Percentiles rank a stretch among this genome's conserved stretches.
Evolutionary conservation across 2,797 vertebrate species (phyloP).

Genomic region (Zenarchopterus dispar): DNA sequence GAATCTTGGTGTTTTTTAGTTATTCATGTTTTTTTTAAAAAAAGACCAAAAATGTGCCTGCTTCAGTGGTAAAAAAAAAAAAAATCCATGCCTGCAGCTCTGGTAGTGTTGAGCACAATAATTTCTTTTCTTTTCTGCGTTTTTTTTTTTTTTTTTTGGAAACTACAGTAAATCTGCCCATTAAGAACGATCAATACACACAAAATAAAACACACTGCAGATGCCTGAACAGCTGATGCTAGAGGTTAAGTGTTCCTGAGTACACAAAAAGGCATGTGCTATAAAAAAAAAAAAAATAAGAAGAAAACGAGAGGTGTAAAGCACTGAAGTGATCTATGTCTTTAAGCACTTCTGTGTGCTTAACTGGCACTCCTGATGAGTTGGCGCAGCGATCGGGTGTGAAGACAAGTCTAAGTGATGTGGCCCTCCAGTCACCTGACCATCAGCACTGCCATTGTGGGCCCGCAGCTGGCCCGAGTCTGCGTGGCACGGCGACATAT

Average conservation of each 20-base stretch:
- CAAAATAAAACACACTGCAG: conserved; percentile 29
- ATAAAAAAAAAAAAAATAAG: conserved; percentile 8
- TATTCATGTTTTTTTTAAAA: no score
- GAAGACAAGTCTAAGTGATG: conserved; percentile 71
- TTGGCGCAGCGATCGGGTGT: conserved; percentile 49
- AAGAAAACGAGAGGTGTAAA: not conserved
- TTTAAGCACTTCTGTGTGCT: conserved; percentile 50
- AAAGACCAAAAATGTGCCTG: not conserved
- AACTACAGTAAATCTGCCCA: conserved; percentile 56
- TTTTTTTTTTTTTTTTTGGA: conserved; percentile 38
- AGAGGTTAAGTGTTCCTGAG: conserved; percentile 65
- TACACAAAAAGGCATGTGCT: conserved; percentile 30
- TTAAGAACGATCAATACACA: conserved; percentile 57
- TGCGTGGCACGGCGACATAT: conserved; percentile 50
- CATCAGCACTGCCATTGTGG: conserved; percentile 34
- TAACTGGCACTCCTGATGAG: conserved; percentile 53
- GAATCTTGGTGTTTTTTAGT: no score
- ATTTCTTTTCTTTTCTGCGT: conserved; percentile 29
- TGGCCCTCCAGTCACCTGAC: conserved; percentile 60
- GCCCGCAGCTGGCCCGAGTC: not conserved
- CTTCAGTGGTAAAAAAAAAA: conserved; percentile 13
- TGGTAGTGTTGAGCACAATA: conserved; percentile 13
- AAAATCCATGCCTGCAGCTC: conserved; percentile 26
- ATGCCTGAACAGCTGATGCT: conserved; percentile 49
- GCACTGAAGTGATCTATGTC: conserved; percentile 57